A percentile compares a stretch with the other conserved stretches of the same genome.
These are phyloP conservation scores for Neoaliturus tenellus DNA, from an alignment of 2,888 invertebrate species.

Conservation along the genomic window DNA sequence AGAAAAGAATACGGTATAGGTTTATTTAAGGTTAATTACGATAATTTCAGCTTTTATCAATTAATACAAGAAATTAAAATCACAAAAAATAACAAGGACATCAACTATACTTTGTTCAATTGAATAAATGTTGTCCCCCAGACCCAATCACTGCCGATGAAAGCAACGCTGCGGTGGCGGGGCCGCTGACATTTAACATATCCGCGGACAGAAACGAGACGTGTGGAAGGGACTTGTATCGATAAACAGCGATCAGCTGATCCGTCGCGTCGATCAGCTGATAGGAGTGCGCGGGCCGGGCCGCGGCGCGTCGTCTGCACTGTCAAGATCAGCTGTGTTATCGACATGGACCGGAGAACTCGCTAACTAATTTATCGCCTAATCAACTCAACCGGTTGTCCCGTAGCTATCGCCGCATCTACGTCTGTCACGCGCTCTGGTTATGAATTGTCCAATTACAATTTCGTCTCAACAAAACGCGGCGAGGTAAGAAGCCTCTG, in stretches of 20 bases:
- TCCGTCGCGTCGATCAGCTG: not conserved
- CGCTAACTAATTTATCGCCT: constrained; percentile 35
- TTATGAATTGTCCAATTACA: constrained; percentile 38
- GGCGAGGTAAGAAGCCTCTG: not conserved
- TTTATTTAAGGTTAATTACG: no score
- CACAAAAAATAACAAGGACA: no score
- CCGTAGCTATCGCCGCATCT: constrained; percentile 7
- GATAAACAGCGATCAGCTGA: constrained; percentile 22
- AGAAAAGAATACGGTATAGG: no score
- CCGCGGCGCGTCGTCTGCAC: not conserved
- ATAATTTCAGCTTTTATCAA: no score
- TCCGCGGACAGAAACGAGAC: not conserved
- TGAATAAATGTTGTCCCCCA: not conserved
- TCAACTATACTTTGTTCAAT: no score
- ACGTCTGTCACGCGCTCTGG: not conserved
- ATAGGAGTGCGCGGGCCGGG: not conserved
- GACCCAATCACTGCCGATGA: not conserved
- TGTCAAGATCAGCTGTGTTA: constrained; percentile 17
- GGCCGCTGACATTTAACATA: constrained; percentile 9
- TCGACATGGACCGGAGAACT: constrained; percentile 23
- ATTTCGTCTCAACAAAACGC: constrained; percentile 9
- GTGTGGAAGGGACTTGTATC: constrained; percentile 20
- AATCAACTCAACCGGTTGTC: constrained; percentile 35
- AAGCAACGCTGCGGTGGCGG: not conserved
- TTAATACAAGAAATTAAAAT: no score